A percentile compares a stretch with the other conserved stretches of the same genome.
Evolutionary conservation across 2,888 invertebrate species (phyloP).

Genomic region (Drosophila robusta): DNA sequence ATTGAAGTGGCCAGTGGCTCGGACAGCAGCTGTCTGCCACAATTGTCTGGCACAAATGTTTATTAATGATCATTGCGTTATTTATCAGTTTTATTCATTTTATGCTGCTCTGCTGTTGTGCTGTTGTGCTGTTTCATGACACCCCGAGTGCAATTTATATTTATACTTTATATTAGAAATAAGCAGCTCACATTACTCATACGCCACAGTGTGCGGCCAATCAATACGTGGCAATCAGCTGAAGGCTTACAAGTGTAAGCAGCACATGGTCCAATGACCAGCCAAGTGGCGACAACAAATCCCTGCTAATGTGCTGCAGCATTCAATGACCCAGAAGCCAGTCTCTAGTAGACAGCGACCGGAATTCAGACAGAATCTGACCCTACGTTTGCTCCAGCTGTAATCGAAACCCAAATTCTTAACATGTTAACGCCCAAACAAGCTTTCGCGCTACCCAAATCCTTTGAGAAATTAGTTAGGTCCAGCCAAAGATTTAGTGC

Average conservation of each 20-base stretch:
- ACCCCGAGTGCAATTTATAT: slow-evolving; percentile 15
- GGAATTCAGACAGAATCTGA: slow-evolving; percentile 17
- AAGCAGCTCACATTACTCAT: slow-evolving; percentile 45
- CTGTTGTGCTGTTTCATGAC: slow-evolving; percentile 31
- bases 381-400: slow-evolving; percentile 20
- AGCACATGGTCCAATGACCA: slow-evolving; percentile 56
- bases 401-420: slow-evolving; percentile 57
- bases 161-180: slow-evolving; percentile 8
- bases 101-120: slow-evolving; percentile 10
- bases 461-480: slow-evolving; percentile 74
- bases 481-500: slow-evolving; percentile 21
- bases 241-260: slow-evolving; percentile 66
- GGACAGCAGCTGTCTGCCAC: slow-evolving; percentile 48
- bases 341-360: slow-evolving; percentile 5
- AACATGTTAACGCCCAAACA: slow-evolving; percentile 54
- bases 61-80: slow-evolving; percentile 66
- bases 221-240: slow-evolving; percentile 71
- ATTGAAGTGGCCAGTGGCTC: slow-evolving; percentile 43
- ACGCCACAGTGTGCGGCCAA: slow-evolving; percentile 39
- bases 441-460: slow-evolving; percentile 55
- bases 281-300: slow-evolving; percentile 58
- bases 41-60: slow-evolving; percentile 51
- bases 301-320: slow-evolving; percentile 61
- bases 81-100: slow-evolving; percentile 53
- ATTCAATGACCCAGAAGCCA: slow-evolving; percentile 53